A percentile compares a stretch with the other conserved stretches of the same genome.
These are phyloP conservation scores for Emydocephalus ijimae DNA, from an alignment of 2,113 vertebrate species.

Conservation along the genomic window DNA sequence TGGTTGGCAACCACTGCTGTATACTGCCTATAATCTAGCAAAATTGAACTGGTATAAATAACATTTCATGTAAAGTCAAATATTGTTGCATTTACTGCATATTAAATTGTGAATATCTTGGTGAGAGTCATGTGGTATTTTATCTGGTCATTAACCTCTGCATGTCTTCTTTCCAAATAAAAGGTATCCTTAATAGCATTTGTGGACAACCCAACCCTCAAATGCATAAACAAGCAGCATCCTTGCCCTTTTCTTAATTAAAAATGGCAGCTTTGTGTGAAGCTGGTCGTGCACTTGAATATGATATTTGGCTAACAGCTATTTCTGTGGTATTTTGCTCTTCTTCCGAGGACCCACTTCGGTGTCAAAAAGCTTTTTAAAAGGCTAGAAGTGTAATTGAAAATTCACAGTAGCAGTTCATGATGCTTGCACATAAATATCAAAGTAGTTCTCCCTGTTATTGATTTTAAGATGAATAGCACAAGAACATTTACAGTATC, in stretches of 20 bases:
- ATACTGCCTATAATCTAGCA: neutral
- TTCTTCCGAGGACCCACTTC: fast-evolving
- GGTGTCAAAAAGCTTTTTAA: slow-evolving; percentile 49
- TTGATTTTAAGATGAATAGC: slow-evolving; percentile 60
- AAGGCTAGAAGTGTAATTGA: slow-evolving; percentile 59
- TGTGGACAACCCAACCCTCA: neutral
- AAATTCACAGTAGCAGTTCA: slow-evolving; percentile 58
- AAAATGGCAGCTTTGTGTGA: neutral
- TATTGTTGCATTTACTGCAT: neutral
- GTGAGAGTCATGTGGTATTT: neutral
- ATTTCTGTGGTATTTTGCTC: neutral
- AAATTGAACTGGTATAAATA: neutral
- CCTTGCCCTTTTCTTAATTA: neutral
- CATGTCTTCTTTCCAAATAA: neutral
- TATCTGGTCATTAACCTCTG: neutral
- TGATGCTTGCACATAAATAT: slow-evolving; percentile 60
- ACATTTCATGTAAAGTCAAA: neutral
- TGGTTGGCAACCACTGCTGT: no score
- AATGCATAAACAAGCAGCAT: neutral
- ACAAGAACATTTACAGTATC: slow-evolving; percentile 59
- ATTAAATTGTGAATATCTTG: neutral
- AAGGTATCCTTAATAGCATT: neutral
- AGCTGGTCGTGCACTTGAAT: fast-evolving
- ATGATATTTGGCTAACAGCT: neutral
- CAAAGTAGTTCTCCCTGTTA: slow-evolving; percentile 63